Percentiles rank a stretch among this genome's conserved stretches.
phyloP scores from a whole-genome alignment of 1,140 invertebrate genomes.

The Cotesia typhae region DNA sequence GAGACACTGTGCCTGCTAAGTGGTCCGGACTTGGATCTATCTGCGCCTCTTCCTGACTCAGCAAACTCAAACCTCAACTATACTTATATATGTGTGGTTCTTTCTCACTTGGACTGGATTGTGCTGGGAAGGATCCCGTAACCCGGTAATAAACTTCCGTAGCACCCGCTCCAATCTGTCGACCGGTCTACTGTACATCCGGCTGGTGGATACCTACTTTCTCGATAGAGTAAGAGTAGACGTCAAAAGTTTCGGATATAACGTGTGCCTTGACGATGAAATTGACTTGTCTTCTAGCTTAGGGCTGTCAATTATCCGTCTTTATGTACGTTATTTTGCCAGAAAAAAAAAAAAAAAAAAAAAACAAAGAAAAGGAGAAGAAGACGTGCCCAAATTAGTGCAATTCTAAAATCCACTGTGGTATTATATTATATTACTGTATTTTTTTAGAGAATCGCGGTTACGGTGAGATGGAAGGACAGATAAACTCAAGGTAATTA shows the following conservation, averaged over 20 bases:
- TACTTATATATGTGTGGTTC: too few species aligned
- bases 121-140: slow-evolving; percentile 6
- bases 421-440: too few species aligned
- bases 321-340: not conserved
- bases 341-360: too few species aligned
- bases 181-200: slow-evolving; percentile 27
- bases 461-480: too few species aligned
- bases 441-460: too few species aligned
- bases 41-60: slow-evolving; percentile 35
- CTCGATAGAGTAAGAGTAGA: not conserved
- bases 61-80: slow-evolving; percentile 30
- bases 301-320: slow-evolving; percentile 10
- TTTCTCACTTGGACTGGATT: too few species aligned
- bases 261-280: not conserved
- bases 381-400: too few species aligned
- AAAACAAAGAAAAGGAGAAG: too few species aligned
- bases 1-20: slow-evolving; percentile 49
- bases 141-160: slow-evolving; percentile 35
- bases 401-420: too few species aligned
- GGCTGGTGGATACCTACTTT: slow-evolving; percentile 12
- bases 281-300: slow-evolving; percentile 16
- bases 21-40: slow-evolving; percentile 50
- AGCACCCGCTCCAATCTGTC: slow-evolving; percentile 21
- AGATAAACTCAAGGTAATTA: too few species aligned
- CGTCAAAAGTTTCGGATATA: slow-evolving; percentile 7